A percentile compares a stretch with the other conserved stretches of the same genome.
Conservation (phyloP, 2,797 vertebrate genomes). For the Hirundo rustica region DNA sequence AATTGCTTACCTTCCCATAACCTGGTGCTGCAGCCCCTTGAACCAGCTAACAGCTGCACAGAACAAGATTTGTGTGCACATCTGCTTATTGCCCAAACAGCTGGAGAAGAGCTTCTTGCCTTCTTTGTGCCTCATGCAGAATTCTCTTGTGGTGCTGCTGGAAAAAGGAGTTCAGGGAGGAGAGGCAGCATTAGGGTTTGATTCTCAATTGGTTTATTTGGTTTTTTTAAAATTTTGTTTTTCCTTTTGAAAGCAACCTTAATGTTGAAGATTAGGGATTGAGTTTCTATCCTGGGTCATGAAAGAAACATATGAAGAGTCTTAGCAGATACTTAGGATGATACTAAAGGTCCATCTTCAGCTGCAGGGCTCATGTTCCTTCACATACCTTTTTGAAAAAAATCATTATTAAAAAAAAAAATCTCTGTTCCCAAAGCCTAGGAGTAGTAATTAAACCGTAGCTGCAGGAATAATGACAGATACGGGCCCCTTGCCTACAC, state of each 20-base stretch:
- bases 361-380: not conserved
- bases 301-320: not conserved
- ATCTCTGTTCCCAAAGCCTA: not conserved
- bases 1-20: not conserved
- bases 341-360: not conserved
- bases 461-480: conserved; percentile 38
- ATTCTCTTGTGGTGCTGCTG: not conserved
- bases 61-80: not conserved
- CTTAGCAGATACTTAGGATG: not conserved
- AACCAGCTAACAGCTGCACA: not conserved
- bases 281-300: not conserved
- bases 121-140: not conserved
- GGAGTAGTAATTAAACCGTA: conserved; percentile 16
- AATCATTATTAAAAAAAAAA: not conserved
- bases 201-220: not conserved
- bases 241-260: not conserved
- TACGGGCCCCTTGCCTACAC: not conserved
- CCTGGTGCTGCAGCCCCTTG: not conserved
- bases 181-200: not conserved
- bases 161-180: not conserved
- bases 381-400: not conserved
- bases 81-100: not conserved
- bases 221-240: not conserved
- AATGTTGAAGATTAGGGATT: not conserved
- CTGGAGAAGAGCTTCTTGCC: not conserved